phyloP scores from a whole-genome alignment of 2,888 invertebrate species.

The Patella pellucida region DNA sequence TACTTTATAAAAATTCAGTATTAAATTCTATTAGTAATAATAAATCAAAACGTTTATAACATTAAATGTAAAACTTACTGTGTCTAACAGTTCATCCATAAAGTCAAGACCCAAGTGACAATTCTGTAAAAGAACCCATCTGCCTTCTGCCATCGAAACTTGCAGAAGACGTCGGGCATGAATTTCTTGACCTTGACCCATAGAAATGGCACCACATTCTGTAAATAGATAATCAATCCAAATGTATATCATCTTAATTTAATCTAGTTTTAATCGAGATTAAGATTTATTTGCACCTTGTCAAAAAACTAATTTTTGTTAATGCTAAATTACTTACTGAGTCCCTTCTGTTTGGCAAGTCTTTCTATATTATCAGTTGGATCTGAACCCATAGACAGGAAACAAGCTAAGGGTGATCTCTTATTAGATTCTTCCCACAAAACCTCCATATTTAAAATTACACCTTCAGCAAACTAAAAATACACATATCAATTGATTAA shows the following conservation, averaged over 20 bases:
- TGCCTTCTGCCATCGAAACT: conserved; percentile 83
- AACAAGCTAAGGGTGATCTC: conserved; percentile 89
- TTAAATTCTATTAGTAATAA: too few relatives aligned
- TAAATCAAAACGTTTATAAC: too few relatives aligned
- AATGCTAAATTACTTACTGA: conserved; percentile 76
- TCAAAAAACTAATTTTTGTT: not conserved
- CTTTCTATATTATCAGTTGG: conserved; percentile 93
- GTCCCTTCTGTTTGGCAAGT: conserved; percentile 87
- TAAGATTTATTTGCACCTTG: not conserved
- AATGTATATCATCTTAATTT: conserved; percentile 6
- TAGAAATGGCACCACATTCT: conserved; percentile 84
- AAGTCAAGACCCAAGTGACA: conserved; percentile 95
- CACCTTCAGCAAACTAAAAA: conserved; percentile 81
- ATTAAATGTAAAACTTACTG: conserved; percentile 73
- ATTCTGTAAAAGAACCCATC: conserved; percentile 95
- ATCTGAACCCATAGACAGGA: conserved; percentile 94
- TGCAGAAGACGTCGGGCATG: conserved; percentile 87
- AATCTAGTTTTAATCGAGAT: not conserved
- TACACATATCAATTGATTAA: conserved; percentile 16
- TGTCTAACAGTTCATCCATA: conserved; percentile 92
- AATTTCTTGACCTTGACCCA: conserved; percentile 97
- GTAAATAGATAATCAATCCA: conserved; percentile 17
- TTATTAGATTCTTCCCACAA: conserved; percentile 93
- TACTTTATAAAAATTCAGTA: too few relatives aligned
- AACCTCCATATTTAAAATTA: conserved; percentile 89